phyloP scores from a whole-genome alignment of 64 coral and sea anemone species.

The Pachyseris speciosa region DNA sequence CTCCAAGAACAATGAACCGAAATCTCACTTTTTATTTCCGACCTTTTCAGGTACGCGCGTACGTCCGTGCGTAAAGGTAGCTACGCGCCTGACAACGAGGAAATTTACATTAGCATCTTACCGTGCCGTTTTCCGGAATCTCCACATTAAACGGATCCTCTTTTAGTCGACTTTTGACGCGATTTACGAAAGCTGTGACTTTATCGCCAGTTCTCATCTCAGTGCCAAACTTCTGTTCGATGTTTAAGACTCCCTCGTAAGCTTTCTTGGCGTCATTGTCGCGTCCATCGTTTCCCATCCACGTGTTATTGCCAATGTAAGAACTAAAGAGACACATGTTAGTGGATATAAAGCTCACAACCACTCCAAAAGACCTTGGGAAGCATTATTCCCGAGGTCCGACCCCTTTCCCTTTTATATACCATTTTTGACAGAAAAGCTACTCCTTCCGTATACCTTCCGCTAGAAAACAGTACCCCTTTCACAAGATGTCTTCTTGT shows the following conservation, averaged over 20 bases:
- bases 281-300: constrained; percentile 88
- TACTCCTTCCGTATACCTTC: no score
- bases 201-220: constrained; percentile 63
- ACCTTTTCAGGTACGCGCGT: no score
- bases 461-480: no score
- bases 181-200: constrained; percentile 70
- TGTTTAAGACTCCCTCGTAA: constrained; percentile 89
- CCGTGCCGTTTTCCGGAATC: neutral
- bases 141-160: neutral
- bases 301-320: constrained; percentile 92
- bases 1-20: no score
- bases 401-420: no score
- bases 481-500: no score
- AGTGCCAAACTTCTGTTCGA: constrained; percentile 88
- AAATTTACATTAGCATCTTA: no score
- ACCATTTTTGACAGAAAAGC: no score
- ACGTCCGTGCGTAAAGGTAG: no score
- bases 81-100: no score
- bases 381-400: neutral
- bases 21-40: no score
- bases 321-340: constrained; percentile 57
- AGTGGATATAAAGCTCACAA: neutral
- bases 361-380: neutral
- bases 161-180: constrained; percentile 16
- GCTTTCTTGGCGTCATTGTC: constrained; percentile 81